These are phyloP conservation scores for Condylura cristata DNA, from an alignment of 2,113 vertebrate genomes.

Conservation along the genomic window DNA sequence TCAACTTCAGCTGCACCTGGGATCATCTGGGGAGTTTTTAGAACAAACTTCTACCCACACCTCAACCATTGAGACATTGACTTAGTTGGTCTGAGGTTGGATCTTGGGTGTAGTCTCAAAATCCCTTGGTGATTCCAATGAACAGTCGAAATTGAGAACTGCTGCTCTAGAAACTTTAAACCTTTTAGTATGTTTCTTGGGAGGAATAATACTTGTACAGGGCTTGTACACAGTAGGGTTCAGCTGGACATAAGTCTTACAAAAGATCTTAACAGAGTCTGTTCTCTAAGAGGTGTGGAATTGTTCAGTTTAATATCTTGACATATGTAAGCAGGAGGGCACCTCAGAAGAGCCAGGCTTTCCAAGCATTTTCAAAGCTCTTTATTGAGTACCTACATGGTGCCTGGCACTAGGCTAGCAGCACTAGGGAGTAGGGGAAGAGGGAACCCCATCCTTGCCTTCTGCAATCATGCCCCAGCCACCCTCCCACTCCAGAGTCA, in stretches of 20 bases:
- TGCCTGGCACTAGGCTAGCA: fast-evolving
- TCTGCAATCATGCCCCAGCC: not conserved
- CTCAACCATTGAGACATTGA: not conserved
- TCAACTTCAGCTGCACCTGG: not conserved
- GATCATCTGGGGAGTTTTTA: not conserved
- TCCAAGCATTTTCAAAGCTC: slow-evolving; percentile 29
- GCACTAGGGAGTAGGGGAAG: not conserved
- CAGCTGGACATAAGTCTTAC: not conserved
- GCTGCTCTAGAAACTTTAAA: not conserved
- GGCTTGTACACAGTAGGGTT: not conserved
- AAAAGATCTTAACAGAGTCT: not conserved
- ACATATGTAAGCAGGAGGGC: not conserved
- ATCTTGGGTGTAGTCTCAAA: not conserved
- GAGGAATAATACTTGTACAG: not conserved
- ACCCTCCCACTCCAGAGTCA: not conserved
- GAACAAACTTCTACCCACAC: not conserved
- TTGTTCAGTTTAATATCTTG: not conserved
- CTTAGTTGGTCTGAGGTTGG: not conserved
- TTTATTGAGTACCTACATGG: slow-evolving; percentile 59
- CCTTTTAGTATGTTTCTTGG: not conserved
- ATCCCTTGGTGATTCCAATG: not conserved
- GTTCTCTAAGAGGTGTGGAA: not conserved
- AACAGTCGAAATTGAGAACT: not conserved
- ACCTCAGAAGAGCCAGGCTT: not conserved
- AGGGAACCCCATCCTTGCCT: not conserved